Conservation (phyloP, 1,140 invertebrate species). For the Stegodyphus mimosarum region DNA sequence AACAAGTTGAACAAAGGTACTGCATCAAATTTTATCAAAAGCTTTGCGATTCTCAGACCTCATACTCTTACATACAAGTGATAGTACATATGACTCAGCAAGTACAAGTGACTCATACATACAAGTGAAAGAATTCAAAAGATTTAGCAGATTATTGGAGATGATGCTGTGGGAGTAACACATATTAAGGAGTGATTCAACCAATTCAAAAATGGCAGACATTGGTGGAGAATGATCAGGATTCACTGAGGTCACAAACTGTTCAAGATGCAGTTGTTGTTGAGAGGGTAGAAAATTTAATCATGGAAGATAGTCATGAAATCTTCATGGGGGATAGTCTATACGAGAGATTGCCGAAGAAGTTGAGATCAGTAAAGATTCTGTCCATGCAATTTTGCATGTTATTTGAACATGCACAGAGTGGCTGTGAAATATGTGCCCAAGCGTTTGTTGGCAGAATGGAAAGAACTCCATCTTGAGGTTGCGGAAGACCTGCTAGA, state of each 20-base stretch:
- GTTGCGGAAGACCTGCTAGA: neutral
- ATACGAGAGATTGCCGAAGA: neutral
- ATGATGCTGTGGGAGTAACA: neutral
- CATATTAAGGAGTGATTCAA: neutral
- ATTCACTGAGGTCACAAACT: neutral
- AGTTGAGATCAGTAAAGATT: neutral
- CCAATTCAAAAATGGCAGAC: slow-evolving; percentile 2
- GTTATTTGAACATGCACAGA: slow-evolving; percentile 8
- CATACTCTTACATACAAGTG: no score
- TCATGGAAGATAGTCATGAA: neutral
- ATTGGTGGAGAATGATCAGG: neutral
- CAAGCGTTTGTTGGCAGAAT: slow-evolving; percentile 1
- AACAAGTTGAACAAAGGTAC: slow-evolving; percentile 1
- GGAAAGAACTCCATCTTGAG: neutral
- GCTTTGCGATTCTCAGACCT: neutral
- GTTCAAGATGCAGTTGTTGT: neutral
- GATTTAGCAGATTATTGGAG: neutral
- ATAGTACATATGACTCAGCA: no score
- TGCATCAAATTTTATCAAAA: slow-evolving; percentile 15
- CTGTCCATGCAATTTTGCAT: neutral
- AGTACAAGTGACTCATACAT: no score
- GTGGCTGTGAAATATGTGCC: neutral
- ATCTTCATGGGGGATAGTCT: no score
- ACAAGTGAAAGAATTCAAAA: slow-evolving; percentile 8
- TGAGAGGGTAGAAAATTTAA: neutral